Evolutionary conservation across 2,888 invertebrate species (phyloP).

Genomic region (Calephelis perditalis): DNA sequence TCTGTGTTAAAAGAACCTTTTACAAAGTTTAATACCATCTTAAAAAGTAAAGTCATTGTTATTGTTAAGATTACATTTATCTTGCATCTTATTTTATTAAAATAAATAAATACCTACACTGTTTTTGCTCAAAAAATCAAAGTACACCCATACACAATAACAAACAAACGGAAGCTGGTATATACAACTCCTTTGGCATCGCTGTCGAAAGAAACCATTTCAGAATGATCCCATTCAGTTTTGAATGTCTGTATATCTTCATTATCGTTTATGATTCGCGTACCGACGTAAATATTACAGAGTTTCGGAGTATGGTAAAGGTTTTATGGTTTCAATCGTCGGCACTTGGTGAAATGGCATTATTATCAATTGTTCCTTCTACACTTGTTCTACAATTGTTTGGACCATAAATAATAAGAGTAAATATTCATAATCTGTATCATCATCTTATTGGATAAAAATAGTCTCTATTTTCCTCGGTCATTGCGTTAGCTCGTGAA

Average conservation of each 20-base stretch:
- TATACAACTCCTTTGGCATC: constrained; percentile 9
- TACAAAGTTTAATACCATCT: too few relatives aligned
- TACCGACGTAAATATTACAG: background rate
- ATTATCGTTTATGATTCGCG: constrained; percentile 2
- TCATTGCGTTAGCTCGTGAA: too few relatives aligned
- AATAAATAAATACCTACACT: background rate
- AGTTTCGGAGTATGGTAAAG: background rate
- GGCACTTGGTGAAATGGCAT: too few relatives aligned
- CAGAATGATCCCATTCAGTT: constrained; percentile 7
- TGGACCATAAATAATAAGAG: too few relatives aligned
- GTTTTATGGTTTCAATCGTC: too few relatives aligned
- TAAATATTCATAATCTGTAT: too few relatives aligned
- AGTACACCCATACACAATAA: constrained; percentile 1
- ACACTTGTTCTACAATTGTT: too few relatives aligned
- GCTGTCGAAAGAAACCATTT: constrained; percentile 10
- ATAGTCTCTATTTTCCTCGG: too few relatives aligned
- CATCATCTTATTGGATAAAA: too few relatives aligned
- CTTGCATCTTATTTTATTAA: background rate
- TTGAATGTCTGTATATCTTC: constrained; percentile 8
- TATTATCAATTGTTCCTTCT: too few relatives aligned
- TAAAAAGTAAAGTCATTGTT: background rate
- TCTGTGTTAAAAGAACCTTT: too few relatives aligned
- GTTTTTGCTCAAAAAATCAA: constrained; percentile 9
- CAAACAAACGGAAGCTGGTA: constrained; percentile 8
- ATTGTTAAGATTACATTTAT: background rate